Evolutionary conservation across 2,113 vertebrate genomes (phyloP), one percentile per base, ranked within the genome.

Genomic region (Halichoeres trimaculatus): DNA sequence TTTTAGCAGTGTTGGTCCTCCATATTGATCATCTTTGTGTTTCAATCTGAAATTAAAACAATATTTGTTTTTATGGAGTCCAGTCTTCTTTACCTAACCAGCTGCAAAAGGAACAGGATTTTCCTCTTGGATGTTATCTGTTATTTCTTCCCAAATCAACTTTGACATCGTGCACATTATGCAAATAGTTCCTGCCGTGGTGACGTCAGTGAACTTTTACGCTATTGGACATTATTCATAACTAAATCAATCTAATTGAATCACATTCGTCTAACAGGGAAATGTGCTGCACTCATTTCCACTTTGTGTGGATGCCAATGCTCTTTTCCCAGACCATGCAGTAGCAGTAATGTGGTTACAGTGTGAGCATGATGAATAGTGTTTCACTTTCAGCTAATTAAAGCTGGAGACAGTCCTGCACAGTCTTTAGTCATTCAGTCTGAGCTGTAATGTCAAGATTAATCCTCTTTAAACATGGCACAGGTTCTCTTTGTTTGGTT

Each of bases 291-390:
- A 38, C 52, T 67, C 41, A 5, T 63, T 57, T 55, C 43, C n/a
- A 23, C 30, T 19, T 51, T 80, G 76, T 54, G 10, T 35, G 34
- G 22, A 41, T 73, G 74, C 74, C 78, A 84, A 52, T 71, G 70
- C 78, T 75, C 30, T 30, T 47, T 76, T 48, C 52, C 51, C 57
- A 45, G 36, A 74, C 20, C 85, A 52, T 79, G 72, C 68, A 16
- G 81, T 51, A 81, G 54, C 74, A 70, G 45, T 81, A 78, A 75
- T 82, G 82, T 84, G 78, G 57, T 70, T 14, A 8, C 45, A 70
- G 64, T 40, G 68, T 78, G 43, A 60, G 65, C 65, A 50, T 64
- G 67, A 78, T 64, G 59, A 72, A 55, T 40, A 56, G 53, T 51
- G 58, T 70, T 61, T 83, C 43, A 47, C 38, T 80, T 45, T 51